Percentiles rank a stretch among this genome's conserved stretches.
Evolutionary conservation across 2,797 vertebrate genomes (phyloP).

Genomic region (Chloroceryle inda): DNA sequence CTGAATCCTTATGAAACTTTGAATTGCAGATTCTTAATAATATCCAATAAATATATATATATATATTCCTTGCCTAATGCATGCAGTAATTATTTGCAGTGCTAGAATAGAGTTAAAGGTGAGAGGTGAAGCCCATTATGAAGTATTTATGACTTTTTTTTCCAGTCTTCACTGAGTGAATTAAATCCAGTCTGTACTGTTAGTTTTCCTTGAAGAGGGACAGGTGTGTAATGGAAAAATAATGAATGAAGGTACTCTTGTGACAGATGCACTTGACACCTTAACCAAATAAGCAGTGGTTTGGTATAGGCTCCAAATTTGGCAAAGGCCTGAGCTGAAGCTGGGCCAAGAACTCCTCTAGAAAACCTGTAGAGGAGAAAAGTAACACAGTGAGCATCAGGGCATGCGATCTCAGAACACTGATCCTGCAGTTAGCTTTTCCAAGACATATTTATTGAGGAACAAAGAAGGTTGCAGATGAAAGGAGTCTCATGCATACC

Average conservation of each 20-base stretch:
- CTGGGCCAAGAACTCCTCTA: neutral
- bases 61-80: neutral
- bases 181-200: neutral
- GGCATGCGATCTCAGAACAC: too few species aligned
- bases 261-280: neutral
- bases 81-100: neutral
- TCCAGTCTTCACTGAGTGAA: neutral
- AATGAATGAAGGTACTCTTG: neutral
- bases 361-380: neutral
- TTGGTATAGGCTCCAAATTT: neutral
- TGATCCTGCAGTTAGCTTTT: neutral
- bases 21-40: neutral
- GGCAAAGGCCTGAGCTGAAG: fast-evolving
- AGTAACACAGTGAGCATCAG: neutral
- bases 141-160: neutral
- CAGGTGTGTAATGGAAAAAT: neutral
- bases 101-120: neutral
- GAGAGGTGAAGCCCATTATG: neutral
- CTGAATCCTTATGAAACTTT: neutral
- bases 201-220: neutral
- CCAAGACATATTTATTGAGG: neutral
- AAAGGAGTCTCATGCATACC: neutral
- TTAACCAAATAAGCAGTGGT: neutral
- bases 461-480: neutral
- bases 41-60: neutral